Percentiles rank a stretch among this genome's conserved stretches.
Conservation (phyloP, 2,113 vertebrate genomes). For the Mesoclemmys tuberculata region DNA sequence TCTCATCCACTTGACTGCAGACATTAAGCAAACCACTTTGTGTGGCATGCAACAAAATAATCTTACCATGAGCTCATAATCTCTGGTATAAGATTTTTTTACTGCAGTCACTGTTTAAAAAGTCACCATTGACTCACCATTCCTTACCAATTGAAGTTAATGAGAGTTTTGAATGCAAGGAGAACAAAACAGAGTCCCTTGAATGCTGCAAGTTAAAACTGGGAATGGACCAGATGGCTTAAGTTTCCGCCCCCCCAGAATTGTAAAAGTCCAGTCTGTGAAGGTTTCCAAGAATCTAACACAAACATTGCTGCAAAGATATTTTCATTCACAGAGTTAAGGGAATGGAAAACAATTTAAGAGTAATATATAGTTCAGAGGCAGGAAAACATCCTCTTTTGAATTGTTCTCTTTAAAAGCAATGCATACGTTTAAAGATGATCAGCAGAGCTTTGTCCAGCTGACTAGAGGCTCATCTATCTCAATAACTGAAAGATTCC, state of each 20-base stretch:
- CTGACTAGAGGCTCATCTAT: not conserved
- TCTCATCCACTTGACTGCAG: not conserved
- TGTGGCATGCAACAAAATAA: not conserved
- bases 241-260: fast-evolving
- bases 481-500: not conserved
- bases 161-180: not conserved
- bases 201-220: not conserved
- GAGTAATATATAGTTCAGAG: not conserved
- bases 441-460: not conserved
- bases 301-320: not conserved
- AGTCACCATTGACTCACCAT: not conserved
- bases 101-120: no score
- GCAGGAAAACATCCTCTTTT: not conserved
- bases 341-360: not conserved
- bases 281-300: not conserved
- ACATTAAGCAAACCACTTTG: not conserved
- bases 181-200: not conserved
- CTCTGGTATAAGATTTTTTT: not conserved
- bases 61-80: not conserved
- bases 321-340: not conserved
- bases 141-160: fast-evolving
- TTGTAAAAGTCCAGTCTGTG: not conserved
- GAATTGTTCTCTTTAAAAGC: not conserved
- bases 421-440: not conserved
- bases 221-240: not conserved